Conservation (phyloP, 1,140 invertebrate species). For the Apis laboriosa region DNA sequence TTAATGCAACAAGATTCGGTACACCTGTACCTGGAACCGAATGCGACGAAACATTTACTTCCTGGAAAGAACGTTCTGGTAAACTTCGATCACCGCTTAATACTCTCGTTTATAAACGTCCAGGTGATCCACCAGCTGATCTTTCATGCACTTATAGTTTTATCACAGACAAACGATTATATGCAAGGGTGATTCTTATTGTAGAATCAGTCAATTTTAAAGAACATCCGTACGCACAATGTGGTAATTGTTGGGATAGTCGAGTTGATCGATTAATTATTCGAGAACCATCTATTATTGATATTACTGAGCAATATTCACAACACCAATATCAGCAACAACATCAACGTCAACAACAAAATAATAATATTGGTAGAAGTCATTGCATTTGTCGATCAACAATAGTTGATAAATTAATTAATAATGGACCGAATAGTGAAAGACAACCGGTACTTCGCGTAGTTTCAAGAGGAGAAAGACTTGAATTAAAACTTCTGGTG, state of each 20-base stretch:
- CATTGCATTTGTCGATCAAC: conserved; percentile 82
- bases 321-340: conserved; percentile 5
- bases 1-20: conserved; percentile 92
- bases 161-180: conserved; percentile 89
- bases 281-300: conserved; percentile 83
- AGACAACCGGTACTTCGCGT: conserved; percentile 79
- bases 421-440: conserved; percentile 6
- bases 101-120: conserved; percentile 91
- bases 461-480: conserved; percentile 88
- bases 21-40: conserved; percentile 88
- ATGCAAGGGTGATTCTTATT: conserved; percentile 89
- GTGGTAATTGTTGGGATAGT: conserved; percentile 91
- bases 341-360: conserved; percentile 6
- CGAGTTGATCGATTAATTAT: conserved; percentile 84
- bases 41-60: conserved; percentile 92
- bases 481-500: conserved; percentile 90
- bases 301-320: conserved; percentile 33
- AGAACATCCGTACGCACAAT: conserved; percentile 89
- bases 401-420: background rate
- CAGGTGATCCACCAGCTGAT: conserved; percentile 83
- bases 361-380: conserved; percentile 59
- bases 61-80: conserved; percentile 88
- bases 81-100: conserved; percentile 90
- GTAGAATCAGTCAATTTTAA: conserved; percentile 87
- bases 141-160: conserved; percentile 91